Evolutionary conservation across 2,113 vertebrate genomes (phyloP).

Genomic region (Vulpes vulpes): DNA sequence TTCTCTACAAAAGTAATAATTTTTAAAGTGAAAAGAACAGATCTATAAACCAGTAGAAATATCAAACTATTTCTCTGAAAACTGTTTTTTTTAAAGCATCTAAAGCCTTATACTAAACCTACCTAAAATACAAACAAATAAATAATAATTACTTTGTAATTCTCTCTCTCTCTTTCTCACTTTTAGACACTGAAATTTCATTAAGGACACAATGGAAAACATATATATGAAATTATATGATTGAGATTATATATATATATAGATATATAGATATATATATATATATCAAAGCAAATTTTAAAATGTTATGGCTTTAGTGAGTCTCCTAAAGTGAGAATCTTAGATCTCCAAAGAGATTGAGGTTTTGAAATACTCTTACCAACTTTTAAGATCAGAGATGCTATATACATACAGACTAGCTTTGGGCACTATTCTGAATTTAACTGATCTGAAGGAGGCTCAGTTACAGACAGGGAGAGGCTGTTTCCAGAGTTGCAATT

Average conservation of each 20-base stretch:
- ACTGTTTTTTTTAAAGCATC: constrained; percentile 30
- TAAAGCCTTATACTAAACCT: constrained; percentile 45
- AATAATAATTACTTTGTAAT: constrained; percentile 47
- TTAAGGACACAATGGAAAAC: neutral
- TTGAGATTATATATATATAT: too few relatives aligned
- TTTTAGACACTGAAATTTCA: neutral
- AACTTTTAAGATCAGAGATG: neutral
- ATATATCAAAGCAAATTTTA: neutral
- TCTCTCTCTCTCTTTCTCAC: neutral
- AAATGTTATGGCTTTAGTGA: neutral
- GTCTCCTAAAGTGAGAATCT: neutral
- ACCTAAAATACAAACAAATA: constrained; percentile 47
- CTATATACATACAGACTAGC: constrained; percentile 4
- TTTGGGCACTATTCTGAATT: constrained; percentile 56
- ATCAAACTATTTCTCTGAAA: constrained; percentile 60
- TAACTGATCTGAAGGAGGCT: constrained; percentile 59
- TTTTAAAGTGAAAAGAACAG: constrained; percentile 71
- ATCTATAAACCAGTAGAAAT: constrained; percentile 62
- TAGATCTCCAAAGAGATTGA: constrained; percentile 33
- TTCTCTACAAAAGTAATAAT: constrained; percentile 70
- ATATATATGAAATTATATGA: too few relatives aligned
- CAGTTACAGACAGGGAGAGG: neutral
- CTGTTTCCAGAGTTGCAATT: constrained; percentile 49
- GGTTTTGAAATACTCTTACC: constrained; percentile 55
- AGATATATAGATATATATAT: neutral